phyloP scores from a whole-genome alignment of 2,797 vertebrate genomes.

The Acrossocheilus fasciatus region DNA sequence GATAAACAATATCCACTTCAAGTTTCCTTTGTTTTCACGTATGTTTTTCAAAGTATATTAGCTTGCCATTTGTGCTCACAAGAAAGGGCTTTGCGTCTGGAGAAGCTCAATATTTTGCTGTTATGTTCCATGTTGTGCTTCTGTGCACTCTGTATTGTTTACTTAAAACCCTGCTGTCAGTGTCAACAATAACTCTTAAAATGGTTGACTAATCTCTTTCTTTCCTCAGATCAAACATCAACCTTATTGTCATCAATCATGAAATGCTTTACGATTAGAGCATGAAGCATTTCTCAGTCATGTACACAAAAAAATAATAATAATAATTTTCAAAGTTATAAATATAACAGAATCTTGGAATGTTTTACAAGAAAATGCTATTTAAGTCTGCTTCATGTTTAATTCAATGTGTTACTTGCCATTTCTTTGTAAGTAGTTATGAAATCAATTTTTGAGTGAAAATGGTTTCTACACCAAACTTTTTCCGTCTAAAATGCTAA shows the following conservation, averaged over 20 bases:
- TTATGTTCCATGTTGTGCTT: neutral
- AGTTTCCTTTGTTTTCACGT: neutral
- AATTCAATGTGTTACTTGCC: neutral
- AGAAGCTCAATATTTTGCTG: neutral
- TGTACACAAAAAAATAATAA: neutral
- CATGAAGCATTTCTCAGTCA: neutral
- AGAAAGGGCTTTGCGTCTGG: neutral
- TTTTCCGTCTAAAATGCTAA: no score
- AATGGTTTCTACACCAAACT: neutral
- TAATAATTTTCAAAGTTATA: neutral
- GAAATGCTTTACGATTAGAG: neutral
- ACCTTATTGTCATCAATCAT: neutral
- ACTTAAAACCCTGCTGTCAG: neutral
- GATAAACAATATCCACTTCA: neutral
- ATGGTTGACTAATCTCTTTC: neutral
- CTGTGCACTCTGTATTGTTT: neutral
- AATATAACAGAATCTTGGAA: neutral
- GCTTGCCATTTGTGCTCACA: neutral
- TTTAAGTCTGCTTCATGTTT: neutral
- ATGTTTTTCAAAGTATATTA: neutral
- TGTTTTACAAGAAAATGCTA: neutral
- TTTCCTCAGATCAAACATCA: neutral
- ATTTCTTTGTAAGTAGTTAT: neutral
- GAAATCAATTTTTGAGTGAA: neutral
- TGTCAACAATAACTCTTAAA: neutral